A percentile compares a stretch with the other conserved stretches of the same genome.
Conservation (phyloP, 2,797 vertebrate species). For the Cryptoblepharus egeriae region DNA sequence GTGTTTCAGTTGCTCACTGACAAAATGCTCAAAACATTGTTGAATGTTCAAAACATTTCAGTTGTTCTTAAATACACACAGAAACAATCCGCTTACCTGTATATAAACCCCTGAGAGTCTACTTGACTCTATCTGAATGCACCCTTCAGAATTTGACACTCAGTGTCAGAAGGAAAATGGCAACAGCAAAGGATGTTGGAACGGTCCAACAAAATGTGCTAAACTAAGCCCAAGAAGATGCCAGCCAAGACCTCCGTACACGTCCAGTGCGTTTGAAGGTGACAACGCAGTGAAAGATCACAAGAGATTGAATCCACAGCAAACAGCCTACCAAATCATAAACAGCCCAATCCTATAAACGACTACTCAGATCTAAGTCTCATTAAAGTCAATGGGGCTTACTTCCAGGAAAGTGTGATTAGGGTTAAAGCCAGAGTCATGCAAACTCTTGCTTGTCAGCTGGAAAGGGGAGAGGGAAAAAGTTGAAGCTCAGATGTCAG, state of each 20-base stretch:
- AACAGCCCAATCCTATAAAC: no score
- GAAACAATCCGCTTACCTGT: constrained; percentile 63
- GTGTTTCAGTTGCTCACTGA: constrained; percentile 39
- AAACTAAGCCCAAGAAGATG: constrained; percentile 56
- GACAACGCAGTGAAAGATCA: constrained; percentile 45
- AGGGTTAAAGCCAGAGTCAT: no score
- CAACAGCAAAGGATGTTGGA: constrained; percentile 41
- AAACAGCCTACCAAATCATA: constrained; percentile 52
- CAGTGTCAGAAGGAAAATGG: constrained; percentile 45
- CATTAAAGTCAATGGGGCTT: no score
- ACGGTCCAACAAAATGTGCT: constrained; percentile 51
- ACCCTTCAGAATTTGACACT: constrained; percentile 51
- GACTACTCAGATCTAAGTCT: no score
- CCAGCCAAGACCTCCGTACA: constrained; percentile 42
- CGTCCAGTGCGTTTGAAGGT: constrained; percentile 23
- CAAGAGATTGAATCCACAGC: constrained; percentile 41
- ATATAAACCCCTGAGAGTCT: constrained; percentile 51
- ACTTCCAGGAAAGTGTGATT: no score
- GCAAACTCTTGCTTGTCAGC: constrained; percentile 55
- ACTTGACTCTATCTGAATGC: constrained; percentile 40
- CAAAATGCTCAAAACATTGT: constrained; percentile 33
- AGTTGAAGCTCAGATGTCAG: constrained; percentile 62
- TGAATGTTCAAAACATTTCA: constrained; percentile 21
- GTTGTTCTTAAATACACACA: constrained; percentile 25
- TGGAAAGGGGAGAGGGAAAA: constrained; percentile 26